phyloP scores from a whole-genome alignment of 2,113 vertebrate genomes.

The Forbesichthys agassizii region DNA sequence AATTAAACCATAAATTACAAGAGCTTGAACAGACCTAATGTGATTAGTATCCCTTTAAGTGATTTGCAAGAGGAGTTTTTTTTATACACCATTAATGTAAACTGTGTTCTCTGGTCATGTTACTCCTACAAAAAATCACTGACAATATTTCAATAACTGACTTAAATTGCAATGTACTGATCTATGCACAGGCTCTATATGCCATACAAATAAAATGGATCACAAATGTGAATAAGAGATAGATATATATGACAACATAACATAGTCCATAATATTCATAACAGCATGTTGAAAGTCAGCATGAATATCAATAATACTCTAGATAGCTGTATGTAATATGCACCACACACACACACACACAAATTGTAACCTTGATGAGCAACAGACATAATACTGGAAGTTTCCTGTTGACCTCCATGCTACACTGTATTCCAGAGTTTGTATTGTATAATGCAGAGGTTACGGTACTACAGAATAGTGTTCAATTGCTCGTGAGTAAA shows the following conservation, averaged over 20 bases:
- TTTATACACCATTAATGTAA: conserved; percentile 38
- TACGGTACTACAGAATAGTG: conserved; percentile 25
- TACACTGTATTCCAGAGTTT: conserved; percentile 59
- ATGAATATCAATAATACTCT: not conserved
- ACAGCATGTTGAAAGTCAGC: not conserved
- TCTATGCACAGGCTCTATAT: conserved; percentile 21
- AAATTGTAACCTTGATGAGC: not conserved
- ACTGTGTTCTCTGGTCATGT: conserved; percentile 76
- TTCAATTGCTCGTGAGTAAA: conserved; percentile 16
- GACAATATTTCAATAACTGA: conserved; percentile 28
- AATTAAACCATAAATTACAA: conserved; percentile 19
- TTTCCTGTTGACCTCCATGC: conserved; percentile 34
- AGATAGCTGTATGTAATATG: not conserved
- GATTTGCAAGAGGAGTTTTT: not conserved
- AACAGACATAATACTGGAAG: conserved; percentile 20
- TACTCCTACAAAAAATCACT: conserved; percentile 29
- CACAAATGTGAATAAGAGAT: too few species aligned
- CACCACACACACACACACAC: conserved; percentile 11
- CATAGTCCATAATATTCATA: conserved; percentile 18
- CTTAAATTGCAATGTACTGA: conserved; percentile 20
- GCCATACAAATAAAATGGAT: not conserved
- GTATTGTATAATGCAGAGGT: not conserved
- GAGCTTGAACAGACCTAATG: conserved; percentile 8
- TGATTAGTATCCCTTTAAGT: conserved; percentile 7
- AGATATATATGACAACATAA: too few species aligned